Conservation (phyloP, 1,140 invertebrate genomes). For the Hirudo medicinalis region DNA sequence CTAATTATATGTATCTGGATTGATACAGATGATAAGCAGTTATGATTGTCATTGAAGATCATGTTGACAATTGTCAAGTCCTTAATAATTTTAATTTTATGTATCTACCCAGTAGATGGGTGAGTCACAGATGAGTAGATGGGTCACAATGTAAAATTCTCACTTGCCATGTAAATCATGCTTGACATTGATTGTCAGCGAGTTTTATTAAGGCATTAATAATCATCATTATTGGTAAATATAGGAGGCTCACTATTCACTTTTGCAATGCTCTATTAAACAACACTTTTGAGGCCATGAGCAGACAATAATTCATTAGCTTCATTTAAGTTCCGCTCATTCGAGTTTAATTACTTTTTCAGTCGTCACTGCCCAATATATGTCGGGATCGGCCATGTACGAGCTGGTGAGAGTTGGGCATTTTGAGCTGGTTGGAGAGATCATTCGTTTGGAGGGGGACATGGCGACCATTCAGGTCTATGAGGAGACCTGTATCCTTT, state of each 20-base stretch:
- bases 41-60: too few species aligned
- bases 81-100: too few species aligned
- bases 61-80: too few species aligned
- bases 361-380: constrained; percentile 97
- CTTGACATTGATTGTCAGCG: too few species aligned
- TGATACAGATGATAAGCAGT: not conserved
- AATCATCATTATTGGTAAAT: too few species aligned
- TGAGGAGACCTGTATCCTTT: constrained; percentile 72
- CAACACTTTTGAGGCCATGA: not conserved
- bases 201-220: too few species aligned
- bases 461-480: constrained; percentile 99
- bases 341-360: constrained; percentile 29
- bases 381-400: constrained; percentile 99
- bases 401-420: constrained; percentile 97
- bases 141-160: too few species aligned
- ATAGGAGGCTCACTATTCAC: too few species aligned
- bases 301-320: not conserved
- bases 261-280: too few species aligned
- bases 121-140: too few species aligned
- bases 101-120: too few species aligned
- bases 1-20: not conserved
- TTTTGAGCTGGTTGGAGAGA: constrained; percentile 93
- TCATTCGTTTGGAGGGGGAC: constrained; percentile 96
- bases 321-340: not conserved
- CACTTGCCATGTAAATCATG: too few species aligned